These are phyloP conservation scores for Tupaia chinensis DNA, from an alignment of 2,113 vertebrate species.

Conservation along the genomic window DNA sequence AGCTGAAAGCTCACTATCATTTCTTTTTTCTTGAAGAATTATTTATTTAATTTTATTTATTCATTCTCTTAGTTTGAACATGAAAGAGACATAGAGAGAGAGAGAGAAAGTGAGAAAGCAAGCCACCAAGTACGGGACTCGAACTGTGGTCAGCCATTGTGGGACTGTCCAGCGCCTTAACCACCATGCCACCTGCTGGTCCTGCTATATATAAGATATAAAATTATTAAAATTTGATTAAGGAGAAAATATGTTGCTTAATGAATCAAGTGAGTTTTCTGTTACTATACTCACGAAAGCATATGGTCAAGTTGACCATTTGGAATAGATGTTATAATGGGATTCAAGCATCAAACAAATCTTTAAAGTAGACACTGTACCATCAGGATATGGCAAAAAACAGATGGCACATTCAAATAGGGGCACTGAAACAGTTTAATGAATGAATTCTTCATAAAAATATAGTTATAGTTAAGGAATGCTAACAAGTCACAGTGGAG, in stretches of 20 bases:
- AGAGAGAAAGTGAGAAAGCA: too few species aligned
- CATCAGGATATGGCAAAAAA: neutral
- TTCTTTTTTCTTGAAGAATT: too few species aligned
- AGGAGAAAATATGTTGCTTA: neutral
- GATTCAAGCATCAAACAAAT: neutral
- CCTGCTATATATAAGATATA: conserved; percentile 31
- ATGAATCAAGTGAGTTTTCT: neutral
- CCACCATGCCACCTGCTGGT: neutral
- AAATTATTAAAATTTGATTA: neutral
- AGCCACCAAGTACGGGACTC: too few species aligned
- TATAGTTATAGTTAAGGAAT: neutral
- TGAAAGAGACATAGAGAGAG: too few species aligned
- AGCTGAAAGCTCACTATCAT: too few species aligned
- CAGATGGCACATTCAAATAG: neutral
- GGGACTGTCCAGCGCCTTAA: too few species aligned
- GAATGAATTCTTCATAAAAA: neutral
- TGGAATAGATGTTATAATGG: neutral
- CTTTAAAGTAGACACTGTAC: neutral
- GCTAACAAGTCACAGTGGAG: neutral
- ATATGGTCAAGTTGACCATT: neutral
- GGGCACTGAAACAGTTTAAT: neutral
- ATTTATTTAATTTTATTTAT: too few species aligned
- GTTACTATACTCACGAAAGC: neutral
- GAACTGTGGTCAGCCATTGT: too few species aligned
- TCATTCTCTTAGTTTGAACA: too few species aligned